These are phyloP conservation scores for Recurvirostra avosetta DNA, from an alignment of 2,113 vertebrate genomes.

Conservation along the genomic window DNA sequence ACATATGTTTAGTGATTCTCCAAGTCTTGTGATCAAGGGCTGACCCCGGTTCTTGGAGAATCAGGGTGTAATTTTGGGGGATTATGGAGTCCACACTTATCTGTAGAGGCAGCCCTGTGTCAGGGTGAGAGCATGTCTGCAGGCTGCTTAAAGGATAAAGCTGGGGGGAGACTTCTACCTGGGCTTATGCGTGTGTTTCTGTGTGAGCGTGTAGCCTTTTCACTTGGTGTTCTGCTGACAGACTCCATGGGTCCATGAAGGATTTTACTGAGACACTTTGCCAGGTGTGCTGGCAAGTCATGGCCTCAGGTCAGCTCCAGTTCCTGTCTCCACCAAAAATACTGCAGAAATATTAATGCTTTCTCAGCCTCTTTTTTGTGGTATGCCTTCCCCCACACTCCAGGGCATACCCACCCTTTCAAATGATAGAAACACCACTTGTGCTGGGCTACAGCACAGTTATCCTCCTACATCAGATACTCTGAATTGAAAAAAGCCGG, in stretches of 20 bases:
- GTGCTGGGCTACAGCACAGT: not conserved
- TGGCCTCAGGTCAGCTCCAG: not conserved
- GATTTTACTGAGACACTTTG: not conserved
- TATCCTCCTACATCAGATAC: not conserved
- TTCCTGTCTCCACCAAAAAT: not conserved
- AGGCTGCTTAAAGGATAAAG: not conserved
- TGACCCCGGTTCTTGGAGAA: not conserved
- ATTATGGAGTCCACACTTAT: not conserved
- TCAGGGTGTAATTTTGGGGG: not conserved
- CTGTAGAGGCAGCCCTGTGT: not conserved
- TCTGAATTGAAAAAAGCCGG: not conserved
- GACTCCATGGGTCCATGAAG: fast-evolving
- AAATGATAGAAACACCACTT: not conserved
- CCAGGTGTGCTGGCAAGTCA: not conserved
- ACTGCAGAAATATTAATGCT: not conserved
- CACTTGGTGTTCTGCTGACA: not conserved
- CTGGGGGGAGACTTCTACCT: not conserved
- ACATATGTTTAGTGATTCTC: not conserved
- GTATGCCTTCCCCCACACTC: not conserved
- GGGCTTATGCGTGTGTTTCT: not conserved
- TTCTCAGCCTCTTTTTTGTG: not conserved
- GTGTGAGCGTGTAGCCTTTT: not conserved
- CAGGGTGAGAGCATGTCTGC: not conserved
- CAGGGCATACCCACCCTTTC: not conserved
- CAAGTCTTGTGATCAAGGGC: not conserved